These are phyloP conservation scores for Cetonia aurata DNA, from an alignment of 2,888 invertebrate genomes.

Conservation along the genomic window DNA sequence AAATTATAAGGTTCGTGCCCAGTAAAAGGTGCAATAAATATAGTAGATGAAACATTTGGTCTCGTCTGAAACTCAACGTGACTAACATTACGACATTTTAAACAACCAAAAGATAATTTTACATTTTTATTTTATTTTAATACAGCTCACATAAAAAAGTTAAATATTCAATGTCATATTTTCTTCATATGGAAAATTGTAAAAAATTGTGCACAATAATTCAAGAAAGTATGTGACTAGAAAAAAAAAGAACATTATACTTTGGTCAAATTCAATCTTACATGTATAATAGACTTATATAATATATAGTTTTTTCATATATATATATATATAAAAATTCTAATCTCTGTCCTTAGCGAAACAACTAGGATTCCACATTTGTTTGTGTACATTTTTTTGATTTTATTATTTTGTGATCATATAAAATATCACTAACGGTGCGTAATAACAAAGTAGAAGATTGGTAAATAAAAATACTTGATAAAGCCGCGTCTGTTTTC, in stretches of 20 bases:
- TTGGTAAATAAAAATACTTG: conserved; percentile 8
- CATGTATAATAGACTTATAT: conserved; percentile 40
- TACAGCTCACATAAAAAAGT: conserved; percentile 50
- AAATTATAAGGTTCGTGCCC: no score
- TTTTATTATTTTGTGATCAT: conserved; percentile 28
- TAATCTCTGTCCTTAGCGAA: conserved; percentile 37
- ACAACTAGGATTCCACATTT: conserved; percentile 21
- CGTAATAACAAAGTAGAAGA: conserved; percentile 26
- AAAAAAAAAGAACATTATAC: conserved; percentile 47
- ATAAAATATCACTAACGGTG: conserved; percentile 26
- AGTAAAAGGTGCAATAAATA: no score
- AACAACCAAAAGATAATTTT: conserved; percentile 41
- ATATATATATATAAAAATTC: conserved; percentile 40
- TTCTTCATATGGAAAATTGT: conserved; percentile 48
- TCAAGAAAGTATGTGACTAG: conserved; percentile 51
- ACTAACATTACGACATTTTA: no score
- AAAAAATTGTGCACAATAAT: conserved; percentile 52
- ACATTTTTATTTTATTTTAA: conserved; percentile 43
- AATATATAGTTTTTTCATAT: conserved; percentile 31
- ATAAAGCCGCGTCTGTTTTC: conserved; percentile 18
- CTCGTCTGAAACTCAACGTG: no score
- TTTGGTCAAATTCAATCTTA: conserved; percentile 50
- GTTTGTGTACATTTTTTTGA: conserved; percentile 29
- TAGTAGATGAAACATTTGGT: no score
- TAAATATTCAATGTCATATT: conserved; percentile 51